A percentile compares a stretch with the other conserved stretches of the same genome.
These are phyloP conservation scores for Aythya baeri DNA, from an alignment of 2,113 vertebrate genomes.

Conservation along the genomic window DNA sequence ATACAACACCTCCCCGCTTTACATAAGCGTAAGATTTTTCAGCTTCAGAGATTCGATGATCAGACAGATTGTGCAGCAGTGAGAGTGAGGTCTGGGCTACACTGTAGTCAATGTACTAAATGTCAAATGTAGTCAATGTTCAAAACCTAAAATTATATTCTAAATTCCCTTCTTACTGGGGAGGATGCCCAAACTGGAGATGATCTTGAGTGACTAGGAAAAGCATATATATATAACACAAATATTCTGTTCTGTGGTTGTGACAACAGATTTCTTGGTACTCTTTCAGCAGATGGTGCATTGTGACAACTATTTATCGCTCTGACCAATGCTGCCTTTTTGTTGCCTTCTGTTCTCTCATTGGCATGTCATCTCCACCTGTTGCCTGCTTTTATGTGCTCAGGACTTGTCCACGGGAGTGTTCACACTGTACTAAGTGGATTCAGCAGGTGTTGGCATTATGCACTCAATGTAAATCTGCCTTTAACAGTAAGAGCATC, in stretches of 20 bases:
- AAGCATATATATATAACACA: not conserved
- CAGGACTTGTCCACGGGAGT: not conserved
- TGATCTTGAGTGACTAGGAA: not conserved
- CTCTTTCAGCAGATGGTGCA: not conserved
- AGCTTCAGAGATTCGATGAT: not conserved
- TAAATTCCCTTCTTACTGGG: not conserved
- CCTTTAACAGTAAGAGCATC: rapidly evolving
- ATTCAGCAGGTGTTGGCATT: not conserved
- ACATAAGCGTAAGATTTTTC: not conserved
- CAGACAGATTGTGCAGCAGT: not conserved
- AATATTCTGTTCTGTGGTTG: not conserved
- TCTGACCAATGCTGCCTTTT: not conserved
- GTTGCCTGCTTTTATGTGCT: not conserved
- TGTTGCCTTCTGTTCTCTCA: not conserved
- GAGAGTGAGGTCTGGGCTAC: not conserved
- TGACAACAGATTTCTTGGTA: not conserved
- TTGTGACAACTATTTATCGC: not conserved
- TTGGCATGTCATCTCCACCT: not conserved
- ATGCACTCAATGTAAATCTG: not conserved
- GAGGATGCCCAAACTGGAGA: not conserved
- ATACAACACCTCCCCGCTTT: not conserved
- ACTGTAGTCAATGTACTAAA: no score
- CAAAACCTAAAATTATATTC: not conserved
- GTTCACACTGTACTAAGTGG: rapidly evolving
- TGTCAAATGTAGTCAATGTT: not conserved